Conservation (phyloP, 1,140 invertebrate species). For the Radopholus similis region DNA sequence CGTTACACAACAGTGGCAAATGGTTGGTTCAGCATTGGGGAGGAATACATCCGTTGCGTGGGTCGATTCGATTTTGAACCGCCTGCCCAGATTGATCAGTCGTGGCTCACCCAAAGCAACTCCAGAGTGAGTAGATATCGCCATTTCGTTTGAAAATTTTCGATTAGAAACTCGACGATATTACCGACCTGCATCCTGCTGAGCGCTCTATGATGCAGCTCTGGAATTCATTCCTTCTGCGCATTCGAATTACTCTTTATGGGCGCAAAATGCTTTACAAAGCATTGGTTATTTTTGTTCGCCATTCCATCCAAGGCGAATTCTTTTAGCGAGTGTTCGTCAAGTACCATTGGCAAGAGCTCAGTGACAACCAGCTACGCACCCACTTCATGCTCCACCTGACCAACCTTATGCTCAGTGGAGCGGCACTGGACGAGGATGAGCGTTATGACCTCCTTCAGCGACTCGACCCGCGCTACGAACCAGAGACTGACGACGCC, state of each 20-base stretch:
- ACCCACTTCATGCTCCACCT: conserved; percentile 25
- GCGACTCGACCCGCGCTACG: conserved; percentile 19
- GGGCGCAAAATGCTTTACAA: conserved; percentile 28
- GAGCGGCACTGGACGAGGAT: conserved; percentile 20
- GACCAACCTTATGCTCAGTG: neutral
- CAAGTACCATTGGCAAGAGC: neutral
- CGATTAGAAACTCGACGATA: conserved; percentile 25
- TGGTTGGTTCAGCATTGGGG: neutral
- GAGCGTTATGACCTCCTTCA: conserved; percentile 24
- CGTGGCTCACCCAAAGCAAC: conserved; percentile 22
- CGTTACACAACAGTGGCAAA: conserved; percentile 2
- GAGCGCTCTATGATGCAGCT: conserved; percentile 28
- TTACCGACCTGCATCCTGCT: conserved; percentile 22
- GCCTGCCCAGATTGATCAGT: conserved; percentile 24
- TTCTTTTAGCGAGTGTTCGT: conserved; percentile 25
- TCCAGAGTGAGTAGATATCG: conserved; percentile 17
- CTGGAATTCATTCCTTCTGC: conserved; percentile 25
- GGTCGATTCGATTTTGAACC: conserved; percentile 17
- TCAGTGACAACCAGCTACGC: conserved; percentile 3
- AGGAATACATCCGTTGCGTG: conserved; percentile 6
- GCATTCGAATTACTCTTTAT: conserved; percentile 24
- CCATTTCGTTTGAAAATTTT: neutral
- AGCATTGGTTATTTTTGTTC: conserved; percentile 7
- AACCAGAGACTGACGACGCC: neutral
- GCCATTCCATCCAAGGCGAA: neutral